phyloP scores from a whole-genome alignment of 2,113 vertebrate species.

The Pelodiscus sinensis region DNA sequence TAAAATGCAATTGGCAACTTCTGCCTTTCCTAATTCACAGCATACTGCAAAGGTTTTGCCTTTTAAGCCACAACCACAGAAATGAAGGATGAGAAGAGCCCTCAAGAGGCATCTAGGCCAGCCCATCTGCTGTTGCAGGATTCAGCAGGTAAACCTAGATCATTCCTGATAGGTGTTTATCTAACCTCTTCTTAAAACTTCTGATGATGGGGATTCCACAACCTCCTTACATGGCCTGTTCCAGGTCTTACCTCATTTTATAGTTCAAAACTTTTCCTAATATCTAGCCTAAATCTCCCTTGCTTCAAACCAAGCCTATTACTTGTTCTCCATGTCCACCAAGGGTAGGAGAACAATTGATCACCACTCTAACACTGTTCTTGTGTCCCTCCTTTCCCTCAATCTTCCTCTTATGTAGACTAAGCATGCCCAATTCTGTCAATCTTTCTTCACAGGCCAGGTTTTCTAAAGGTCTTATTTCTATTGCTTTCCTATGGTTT shows the following conservation, averaged over 20 bases:
- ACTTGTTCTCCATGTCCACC: no score
- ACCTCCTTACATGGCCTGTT: no score
- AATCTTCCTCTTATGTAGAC: background rate
- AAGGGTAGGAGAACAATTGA: background rate
- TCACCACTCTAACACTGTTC: background rate
- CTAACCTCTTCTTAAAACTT: no score
- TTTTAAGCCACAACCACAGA: background rate
- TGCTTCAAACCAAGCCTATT: no score
- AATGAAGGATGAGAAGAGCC: background rate
- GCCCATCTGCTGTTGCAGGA: no score
- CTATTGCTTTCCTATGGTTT: background rate
- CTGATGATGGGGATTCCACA: no score
- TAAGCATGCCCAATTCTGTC: background rate
- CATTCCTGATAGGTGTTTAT: no score
- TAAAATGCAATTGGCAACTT: background rate
- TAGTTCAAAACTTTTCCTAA: no score
- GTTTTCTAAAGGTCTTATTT: background rate
- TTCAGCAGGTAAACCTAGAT: no score
- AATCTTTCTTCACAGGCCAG: background rate
- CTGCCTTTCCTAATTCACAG: slow-evolving; percentile 28
- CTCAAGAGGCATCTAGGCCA: background rate
- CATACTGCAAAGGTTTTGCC: background rate
- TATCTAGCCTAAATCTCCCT: no score
- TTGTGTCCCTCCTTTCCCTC: background rate
- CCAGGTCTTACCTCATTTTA: no score